Conservation (phyloP, 2,888 invertebrate genomes). For the Gonocerus acuteangulatus region DNA sequence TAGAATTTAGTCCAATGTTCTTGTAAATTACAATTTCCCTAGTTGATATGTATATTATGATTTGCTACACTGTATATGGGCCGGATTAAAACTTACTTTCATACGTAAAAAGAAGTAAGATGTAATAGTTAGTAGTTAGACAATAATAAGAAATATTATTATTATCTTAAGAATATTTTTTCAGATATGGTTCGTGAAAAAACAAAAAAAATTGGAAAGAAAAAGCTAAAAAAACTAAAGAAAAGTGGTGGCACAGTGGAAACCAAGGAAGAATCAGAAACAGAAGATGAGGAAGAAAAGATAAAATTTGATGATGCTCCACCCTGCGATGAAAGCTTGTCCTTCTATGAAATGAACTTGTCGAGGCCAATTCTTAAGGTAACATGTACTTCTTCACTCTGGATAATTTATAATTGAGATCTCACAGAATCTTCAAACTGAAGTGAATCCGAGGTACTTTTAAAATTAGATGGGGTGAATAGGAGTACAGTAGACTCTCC, state of each 20-base stretch:
- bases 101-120: no score
- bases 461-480: no score
- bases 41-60: no score
- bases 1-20: no score
- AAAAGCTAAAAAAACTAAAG: constrained; percentile 47
- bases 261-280: constrained; percentile 34
- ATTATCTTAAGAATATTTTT: no score
- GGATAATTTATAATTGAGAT: not conserved
- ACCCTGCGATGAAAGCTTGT: constrained; percentile 52
- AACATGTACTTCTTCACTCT: constrained; percentile 24
- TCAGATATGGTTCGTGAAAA: constrained; percentile 50
- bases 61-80: no score
- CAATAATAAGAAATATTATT: no score
- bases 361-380: constrained; percentile 86
- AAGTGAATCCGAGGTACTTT: no score
- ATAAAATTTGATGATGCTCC: constrained; percentile 58
- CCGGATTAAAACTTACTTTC: no score
- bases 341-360: constrained; percentile 92
- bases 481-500: no score
- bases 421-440: not conserved
- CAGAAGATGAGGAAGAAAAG: constrained; percentile 39
- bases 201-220: constrained; percentile 55
- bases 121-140: no score
- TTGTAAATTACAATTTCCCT: no score
- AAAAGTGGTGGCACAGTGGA: constrained; percentile 40